Evolutionary conservation across 2,113 vertebrate species (phyloP).

Genomic region (Eclectus roratus): DNA sequence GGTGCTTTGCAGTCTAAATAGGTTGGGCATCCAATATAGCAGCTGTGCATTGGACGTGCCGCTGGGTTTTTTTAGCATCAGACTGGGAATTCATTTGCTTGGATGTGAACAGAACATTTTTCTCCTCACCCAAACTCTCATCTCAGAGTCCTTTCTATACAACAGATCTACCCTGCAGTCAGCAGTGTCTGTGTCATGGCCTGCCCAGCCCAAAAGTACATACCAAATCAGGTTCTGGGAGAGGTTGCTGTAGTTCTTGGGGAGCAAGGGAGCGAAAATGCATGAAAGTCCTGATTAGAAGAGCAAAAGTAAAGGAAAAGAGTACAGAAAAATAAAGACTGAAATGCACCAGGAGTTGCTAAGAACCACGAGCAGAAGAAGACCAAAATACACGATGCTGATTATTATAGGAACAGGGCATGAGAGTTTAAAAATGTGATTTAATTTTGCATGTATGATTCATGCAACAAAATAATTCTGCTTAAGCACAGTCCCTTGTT

Average conservation of each 20-base stretch:
- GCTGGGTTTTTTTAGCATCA: not conserved
- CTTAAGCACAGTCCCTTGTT: not conserved
- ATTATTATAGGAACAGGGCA: not conserved
- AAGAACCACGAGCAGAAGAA: not conserved
- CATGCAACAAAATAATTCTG: slow-evolving; percentile 14
- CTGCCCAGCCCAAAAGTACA: not conserved
- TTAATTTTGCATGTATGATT: slow-evolving; percentile 27
- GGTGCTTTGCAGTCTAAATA: not conserved
- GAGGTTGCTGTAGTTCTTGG: rapidly evolving
- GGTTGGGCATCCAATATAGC: rapidly evolving
- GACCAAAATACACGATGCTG: not conserved
- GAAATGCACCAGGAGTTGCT: not conserved
- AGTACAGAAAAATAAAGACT: not conserved
- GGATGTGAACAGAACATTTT: not conserved
- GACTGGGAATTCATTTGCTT: not conserved
- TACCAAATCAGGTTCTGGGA: not conserved
- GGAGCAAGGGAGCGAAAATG: not conserved
- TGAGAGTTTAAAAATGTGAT: not conserved
- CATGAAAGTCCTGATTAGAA: not conserved
- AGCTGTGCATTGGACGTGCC: rapidly evolving
- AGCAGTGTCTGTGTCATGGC: not conserved
- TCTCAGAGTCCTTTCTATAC: not conserved
- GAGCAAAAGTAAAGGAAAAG: not conserved
- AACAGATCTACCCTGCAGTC: not conserved
- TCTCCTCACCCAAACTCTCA: not conserved